A percentile compares a stretch with the other conserved stretches of the same genome.
These are phyloP conservation scores for Margaritifera margaritifera DNA, from an alignment of 2,888 invertebrate species.

Conservation along the genomic window DNA sequence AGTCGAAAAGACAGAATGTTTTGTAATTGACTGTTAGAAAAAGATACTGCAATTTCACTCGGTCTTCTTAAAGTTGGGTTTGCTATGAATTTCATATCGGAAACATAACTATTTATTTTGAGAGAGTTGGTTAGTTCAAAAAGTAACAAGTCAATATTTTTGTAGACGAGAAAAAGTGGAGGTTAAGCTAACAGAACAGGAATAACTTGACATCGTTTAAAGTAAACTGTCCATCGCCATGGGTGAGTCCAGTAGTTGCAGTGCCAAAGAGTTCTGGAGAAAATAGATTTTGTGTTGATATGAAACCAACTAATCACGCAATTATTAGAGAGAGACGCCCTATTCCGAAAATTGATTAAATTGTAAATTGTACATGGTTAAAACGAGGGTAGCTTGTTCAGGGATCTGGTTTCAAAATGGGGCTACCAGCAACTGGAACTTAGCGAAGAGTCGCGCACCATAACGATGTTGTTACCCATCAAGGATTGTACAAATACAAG, in stretches of 20 bases:
- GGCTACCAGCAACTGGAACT: slow-evolving; percentile 47
- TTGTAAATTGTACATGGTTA: slow-evolving; percentile 24
- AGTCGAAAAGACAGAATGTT: too few relatives aligned
- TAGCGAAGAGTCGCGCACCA: too few relatives aligned
- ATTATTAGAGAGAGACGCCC: slow-evolving; percentile 24
- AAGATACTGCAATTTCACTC: slow-evolving; percentile 6
- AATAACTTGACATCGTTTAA: slow-evolving; percentile 25
- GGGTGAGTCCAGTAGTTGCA: slow-evolving; percentile 26
- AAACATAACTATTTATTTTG: slow-evolving; percentile 16
- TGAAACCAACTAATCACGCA: slow-evolving; percentile 29
- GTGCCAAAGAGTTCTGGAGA: slow-evolving; percentile 3
- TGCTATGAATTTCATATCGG: too few relatives aligned
- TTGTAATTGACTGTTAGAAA: slow-evolving; percentile 14
- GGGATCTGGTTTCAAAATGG: slow-evolving; percentile 44
- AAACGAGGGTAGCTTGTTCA: slow-evolving; percentile 34
- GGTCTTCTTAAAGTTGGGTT: slow-evolving; percentile 5
- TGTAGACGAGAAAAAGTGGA: slow-evolving; percentile 20
- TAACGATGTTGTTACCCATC: slow-evolving; percentile 48
- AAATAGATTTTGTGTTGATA: slow-evolving; percentile 34
- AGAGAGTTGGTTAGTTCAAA: slow-evolving; percentile 17
- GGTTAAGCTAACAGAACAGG: slow-evolving; percentile 23
- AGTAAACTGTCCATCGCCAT: slow-evolving; percentile 20
- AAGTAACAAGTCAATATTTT: slow-evolving; percentile 12
- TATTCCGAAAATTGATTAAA: slow-evolving; percentile 32
- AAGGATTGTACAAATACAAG: slow-evolving; percentile 39